Percentiles rank a stretch among this genome's conserved stretches.
Conservation (phyloP, 2,797 vertebrate genomes). For the Anolis apletophallus region DNA sequence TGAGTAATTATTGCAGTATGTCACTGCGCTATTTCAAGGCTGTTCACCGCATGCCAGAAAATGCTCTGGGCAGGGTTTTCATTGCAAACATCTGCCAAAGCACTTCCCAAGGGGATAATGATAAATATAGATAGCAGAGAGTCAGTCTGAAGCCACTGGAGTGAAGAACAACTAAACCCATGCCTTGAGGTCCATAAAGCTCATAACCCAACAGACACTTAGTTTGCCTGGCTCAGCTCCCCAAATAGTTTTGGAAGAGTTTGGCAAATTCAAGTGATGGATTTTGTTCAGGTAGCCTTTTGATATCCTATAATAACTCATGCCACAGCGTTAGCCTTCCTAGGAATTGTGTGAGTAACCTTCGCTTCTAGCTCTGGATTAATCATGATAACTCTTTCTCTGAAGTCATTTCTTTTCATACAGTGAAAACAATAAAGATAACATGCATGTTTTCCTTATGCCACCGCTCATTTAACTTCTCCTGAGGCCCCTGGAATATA, state of each 20-base stretch:
- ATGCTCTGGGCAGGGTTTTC: constrained; percentile 72
- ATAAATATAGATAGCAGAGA: constrained; percentile 75
- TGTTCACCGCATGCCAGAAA: constrained; percentile 66
- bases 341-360: constrained; percentile 11
- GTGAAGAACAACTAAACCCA: constrained; percentile 44
- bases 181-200: constrained; percentile 62
- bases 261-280: constrained; percentile 54
- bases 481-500: background rate
- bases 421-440: constrained; percentile 17
- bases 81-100: constrained; percentile 73
- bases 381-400: constrained; percentile 13
- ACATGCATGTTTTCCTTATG: background rate
- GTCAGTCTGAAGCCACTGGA: constrained; percentile 58
- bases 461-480: background rate
- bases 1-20: constrained; percentile 75
- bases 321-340: background rate
- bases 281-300: constrained; percentile 69
- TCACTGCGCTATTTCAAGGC: constrained; percentile 74
- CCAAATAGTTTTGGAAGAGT: constrained; percentile 48
- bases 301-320: constrained; percentile 37
- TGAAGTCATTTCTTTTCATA: constrained; percentile 25
- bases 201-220: constrained; percentile 68
- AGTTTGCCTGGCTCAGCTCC: constrained; percentile 54
- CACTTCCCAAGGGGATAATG: constrained; percentile 71
- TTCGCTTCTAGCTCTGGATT: constrained; percentile 59